Base-by-base conservation (phyloP, 2,797 vertebrate species). In the Synanceia verrucosa region DNA sequence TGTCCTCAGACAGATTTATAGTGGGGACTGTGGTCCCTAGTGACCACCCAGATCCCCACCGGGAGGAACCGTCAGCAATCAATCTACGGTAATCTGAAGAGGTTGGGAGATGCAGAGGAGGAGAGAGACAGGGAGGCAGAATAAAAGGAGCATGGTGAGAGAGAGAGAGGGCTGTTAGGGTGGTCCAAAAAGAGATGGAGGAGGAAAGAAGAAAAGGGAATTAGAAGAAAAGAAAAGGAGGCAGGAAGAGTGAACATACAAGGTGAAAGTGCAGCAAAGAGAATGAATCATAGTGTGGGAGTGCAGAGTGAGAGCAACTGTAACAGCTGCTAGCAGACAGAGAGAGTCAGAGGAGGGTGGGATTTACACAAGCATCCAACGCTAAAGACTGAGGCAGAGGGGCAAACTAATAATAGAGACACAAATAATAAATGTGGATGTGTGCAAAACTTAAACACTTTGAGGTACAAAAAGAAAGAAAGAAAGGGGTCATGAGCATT, bases 51-150 rank as follows among this genome's bases (percentile, higher is more conserved):
- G 69, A 76, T 86, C 80, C 79, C 86, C 76, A 87, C 59, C 33
- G 23, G 51, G 66, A 78, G 76, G 65, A 79, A 87, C 69, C 33
- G 33, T n/a, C 21, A 18, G 84, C 73, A 51, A 87, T 92, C 79
- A 86, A 90, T 91, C 86, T 77, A 11, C 36, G 61, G 73, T 86
- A 80, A 88, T 83, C 82, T 76, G 82, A 76, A 50, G 65, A 73
- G 74, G 62, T 16, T 41, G 63, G 36, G 46, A 46, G 60, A 78
- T 39, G 70, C 14, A 10, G 74, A 47, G 41, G n/a, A n/a, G 51
- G 50, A 48, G 71, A 56, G 70, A 57, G 26, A 46, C 50, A 9
- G 43, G n/a, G 46, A 23, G 70, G 52, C 8, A 29, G 51, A 55
- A 9, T 60, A 16, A 39, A 23, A 50, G 57, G 0, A 0, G 33